Conservation (phyloP, 2,113 vertebrate genomes). For the Gadus chalcogrammus region DNA sequence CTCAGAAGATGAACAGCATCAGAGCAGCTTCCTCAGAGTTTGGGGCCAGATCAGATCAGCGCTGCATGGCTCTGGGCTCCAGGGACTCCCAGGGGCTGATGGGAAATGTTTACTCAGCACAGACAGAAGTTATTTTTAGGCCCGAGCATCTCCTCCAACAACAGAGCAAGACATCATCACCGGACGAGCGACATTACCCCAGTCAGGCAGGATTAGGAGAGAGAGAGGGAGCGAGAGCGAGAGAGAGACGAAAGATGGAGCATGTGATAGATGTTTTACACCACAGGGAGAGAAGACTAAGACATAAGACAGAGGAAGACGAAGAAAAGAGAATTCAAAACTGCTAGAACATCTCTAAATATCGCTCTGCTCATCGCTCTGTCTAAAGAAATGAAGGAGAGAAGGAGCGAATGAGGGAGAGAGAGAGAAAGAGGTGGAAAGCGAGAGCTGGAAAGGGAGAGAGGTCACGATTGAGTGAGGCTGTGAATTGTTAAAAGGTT, state of each 20-base stretch:
- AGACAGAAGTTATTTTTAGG: constrained; percentile 16
- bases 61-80: neutral
- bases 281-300: too few species aligned
- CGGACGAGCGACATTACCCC: constrained; percentile 1
- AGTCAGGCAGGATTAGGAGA: neutral
- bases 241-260: neutral
- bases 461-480: too few species aligned
- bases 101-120: constrained; percentile 50
- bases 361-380: too few species aligned
- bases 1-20: too few species aligned
- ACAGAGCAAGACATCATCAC: neutral
- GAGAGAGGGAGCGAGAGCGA: neutral
- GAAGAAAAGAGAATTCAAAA: too few species aligned
- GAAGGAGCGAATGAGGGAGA: neutral
- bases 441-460: neutral
- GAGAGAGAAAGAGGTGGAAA: neutral
- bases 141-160: constrained; percentile 4
- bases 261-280: too few species aligned
- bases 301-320: too few species aligned
- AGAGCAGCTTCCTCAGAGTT: too few species aligned
- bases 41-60: neutral
- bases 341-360: too few species aligned
- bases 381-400: neutral
- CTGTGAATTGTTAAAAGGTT: too few species aligned
- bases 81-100: constrained; percentile 18